Conservation (phyloP, 2,888 invertebrate genomes). For the Patella depressa region DNA sequence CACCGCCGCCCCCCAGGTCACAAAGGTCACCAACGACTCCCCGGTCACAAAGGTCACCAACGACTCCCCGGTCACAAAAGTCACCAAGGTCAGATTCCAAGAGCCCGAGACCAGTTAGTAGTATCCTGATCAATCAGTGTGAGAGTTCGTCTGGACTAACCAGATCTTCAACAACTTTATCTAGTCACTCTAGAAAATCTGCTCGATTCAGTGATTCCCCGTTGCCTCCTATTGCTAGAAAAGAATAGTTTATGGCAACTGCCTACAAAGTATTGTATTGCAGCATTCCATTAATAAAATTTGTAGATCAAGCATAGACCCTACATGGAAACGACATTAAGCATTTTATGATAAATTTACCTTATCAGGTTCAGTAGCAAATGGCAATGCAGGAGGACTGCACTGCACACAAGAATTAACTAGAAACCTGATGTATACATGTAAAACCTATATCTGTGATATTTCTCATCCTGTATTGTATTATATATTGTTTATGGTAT, state of each 20-base stretch:
- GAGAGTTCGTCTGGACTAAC: not conserved
- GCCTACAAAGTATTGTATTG: too few species aligned
- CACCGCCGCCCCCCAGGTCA: not conserved
- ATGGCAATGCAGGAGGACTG: too few species aligned
- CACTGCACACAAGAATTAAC: too few species aligned
- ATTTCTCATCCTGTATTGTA: too few species aligned
- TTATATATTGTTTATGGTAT: too few species aligned
- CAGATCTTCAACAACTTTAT: slow-evolving; percentile 7
- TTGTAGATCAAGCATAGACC: too few species aligned
- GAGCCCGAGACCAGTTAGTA: slow-evolving; percentile 13
- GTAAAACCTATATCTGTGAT: too few species aligned
- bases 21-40: not conserved
- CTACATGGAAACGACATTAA: too few species aligned
- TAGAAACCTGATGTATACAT: too few species aligned
- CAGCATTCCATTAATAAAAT: too few species aligned
- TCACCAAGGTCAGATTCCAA: not conserved
- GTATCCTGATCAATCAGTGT: not conserved
- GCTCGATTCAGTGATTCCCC: not conserved
- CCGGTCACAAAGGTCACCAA: not conserved
- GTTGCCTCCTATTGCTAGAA: not conserved
- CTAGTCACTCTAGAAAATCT: not conserved
- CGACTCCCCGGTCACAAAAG: slow-evolving; percentile 10
- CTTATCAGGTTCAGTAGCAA: too few species aligned
- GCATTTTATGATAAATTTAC: too few species aligned
- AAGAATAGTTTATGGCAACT: not conserved